Evolutionary conservation across 2,888 invertebrate species (phyloP), one percentile per base, ranked within the genome.

Genomic region (Thysanoteuthis rhombus): DNA sequence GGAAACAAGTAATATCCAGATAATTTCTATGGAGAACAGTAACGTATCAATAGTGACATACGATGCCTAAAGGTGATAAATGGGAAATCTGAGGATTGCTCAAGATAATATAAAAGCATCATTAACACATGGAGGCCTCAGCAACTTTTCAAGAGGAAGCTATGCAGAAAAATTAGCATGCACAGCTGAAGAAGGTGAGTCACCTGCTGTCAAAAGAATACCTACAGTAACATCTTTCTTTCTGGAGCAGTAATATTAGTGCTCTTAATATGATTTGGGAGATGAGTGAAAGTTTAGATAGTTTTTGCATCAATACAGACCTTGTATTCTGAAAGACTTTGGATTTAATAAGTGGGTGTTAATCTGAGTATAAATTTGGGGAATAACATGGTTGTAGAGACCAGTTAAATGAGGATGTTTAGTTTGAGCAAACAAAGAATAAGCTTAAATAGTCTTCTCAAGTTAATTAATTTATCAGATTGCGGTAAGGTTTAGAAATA

Each of bases 131-230:
- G 75, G 75, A 75, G n/a, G 75, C 75, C 75, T 75, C 75, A 19
- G 75, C 75, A 75, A 75, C 75, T 75, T 75, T 75, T 75, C 75
- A 75, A 75, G 75, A 75, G 75, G 75, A 75, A 75, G n/a, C 75
- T 75, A 75, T n/a, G 75, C 75, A 75, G 75, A 75, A 75, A 75
- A 75, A 36, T 75, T 36, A 36, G 36, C 75, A 75, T 36, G 75
- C 75, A 36, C 75, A 75, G 36, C 75, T 75, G n/a, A 75, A 75
- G n/a, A 75, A 75, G 75, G n/a, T 75, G 75, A 75, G 75, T 75
- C 75, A 75, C 75, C n/a, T 75, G 75, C 75, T 75, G 75, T 75
- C 75, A n/a, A 75, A 75, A 36, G 75, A n/a, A 75, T 75, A 75
- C 75, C 75, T 75, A 75, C 75, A 75, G 75, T 75, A 75, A 75